Evolutionary conservation across 2,888 invertebrate species (phyloP).

Genomic region (Alviniconcha strummeri): DNA sequence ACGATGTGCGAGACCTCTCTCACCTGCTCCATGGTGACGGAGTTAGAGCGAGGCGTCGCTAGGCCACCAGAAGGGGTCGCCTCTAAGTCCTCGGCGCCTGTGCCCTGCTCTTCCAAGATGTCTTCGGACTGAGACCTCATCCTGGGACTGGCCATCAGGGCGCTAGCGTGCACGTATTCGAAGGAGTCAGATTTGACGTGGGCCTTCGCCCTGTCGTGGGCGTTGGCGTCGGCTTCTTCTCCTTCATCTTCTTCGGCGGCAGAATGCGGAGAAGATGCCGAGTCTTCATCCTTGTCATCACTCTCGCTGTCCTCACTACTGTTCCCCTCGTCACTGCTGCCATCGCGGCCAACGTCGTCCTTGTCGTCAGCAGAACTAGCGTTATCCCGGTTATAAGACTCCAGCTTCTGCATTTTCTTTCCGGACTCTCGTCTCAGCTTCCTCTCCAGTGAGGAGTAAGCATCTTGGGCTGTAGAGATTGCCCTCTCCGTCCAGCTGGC

Average conservation of each 20-base stretch:
- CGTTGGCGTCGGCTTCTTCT: no score
- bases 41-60: no score
- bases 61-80: no score
- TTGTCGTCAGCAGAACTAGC: no score
- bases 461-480: no score
- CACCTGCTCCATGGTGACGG: not conserved
- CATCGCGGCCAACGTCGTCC: not conserved
- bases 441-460: no score
- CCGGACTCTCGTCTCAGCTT: not conserved
- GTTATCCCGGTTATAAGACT: not conserved
- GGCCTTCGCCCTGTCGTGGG: no score
- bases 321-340: not conserved
- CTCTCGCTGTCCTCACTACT: no score
- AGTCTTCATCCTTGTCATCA: no score
- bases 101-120: not conserved
- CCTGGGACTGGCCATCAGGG: not conserved
- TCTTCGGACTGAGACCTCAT: not conserved
- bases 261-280: no score
- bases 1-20: conserved; percentile 5
- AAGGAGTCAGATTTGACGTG: not conserved
- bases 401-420: not conserved
- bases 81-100: not conserved
- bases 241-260: no score
- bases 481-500: no score
- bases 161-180: conserved; percentile 7